Conservation (phyloP, 2,113 vertebrate genomes). For the Macaca nemestrina region DNA sequence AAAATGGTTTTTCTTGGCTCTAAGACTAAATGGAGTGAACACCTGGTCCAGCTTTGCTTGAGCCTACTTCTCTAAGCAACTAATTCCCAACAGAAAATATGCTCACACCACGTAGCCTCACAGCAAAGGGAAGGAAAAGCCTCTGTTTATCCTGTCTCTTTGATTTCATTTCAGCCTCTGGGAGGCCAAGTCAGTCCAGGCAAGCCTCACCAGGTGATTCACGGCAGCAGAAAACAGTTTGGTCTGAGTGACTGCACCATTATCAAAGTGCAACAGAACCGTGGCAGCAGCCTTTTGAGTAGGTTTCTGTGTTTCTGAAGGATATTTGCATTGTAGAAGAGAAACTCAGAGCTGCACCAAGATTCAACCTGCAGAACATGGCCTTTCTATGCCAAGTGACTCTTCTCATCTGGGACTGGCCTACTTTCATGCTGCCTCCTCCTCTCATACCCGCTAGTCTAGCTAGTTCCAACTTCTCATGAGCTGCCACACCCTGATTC, state of each 20-base stretch:
- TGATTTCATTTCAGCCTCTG: conserved; percentile 54
- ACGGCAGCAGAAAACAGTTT: background rate
- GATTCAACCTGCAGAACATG: background rate
- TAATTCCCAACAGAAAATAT: conserved; percentile 53
- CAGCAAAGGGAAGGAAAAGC: background rate
- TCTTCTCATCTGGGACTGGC: background rate
- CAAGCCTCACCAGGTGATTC: conserved; percentile 11
- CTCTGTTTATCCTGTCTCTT: conserved; percentile 30
- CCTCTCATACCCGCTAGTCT: background rate
- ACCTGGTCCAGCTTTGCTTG: conserved; percentile 46
- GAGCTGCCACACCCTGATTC: background rate
- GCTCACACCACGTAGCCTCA: conserved; percentile 35
- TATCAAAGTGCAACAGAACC: background rate
- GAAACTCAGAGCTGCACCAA: background rate
- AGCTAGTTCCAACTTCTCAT: background rate
- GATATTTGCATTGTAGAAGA: conserved; percentile 29
- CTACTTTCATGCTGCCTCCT: conserved; percentile 45
- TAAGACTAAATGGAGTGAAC: conserved; percentile 21
- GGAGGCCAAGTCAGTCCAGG: background rate
- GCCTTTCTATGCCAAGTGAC: background rate
- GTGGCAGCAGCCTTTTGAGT: background rate
- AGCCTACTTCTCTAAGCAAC: conserved; percentile 52
- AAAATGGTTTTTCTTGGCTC: conserved; percentile 62
- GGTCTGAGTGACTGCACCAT: background rate
- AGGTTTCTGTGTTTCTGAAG: conserved; percentile 7